phyloP scores from a whole-genome alignment of 2,113 vertebrate species.

The Phocoena sinus region DNA sequence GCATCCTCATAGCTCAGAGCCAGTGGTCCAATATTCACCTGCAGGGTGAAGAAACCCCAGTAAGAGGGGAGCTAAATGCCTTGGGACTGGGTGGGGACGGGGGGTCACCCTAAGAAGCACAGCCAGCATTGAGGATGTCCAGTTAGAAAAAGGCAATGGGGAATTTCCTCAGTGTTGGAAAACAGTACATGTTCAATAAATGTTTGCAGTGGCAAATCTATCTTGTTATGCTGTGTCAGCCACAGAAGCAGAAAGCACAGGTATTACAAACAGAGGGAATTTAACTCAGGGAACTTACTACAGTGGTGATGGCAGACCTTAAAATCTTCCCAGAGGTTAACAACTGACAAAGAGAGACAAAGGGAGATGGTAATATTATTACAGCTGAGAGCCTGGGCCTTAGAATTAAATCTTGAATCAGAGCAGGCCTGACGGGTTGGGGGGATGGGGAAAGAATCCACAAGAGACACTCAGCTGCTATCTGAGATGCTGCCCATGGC shows the following conservation, averaged over 20 bases:
- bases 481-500: background rate
- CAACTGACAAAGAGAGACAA: background rate
- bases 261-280: background rate
- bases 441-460: background rate
- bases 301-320: background rate
- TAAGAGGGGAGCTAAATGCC: background rate
- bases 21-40: fast-evolving
- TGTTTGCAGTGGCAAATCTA: background rate
- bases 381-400: background rate
- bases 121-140: background rate
- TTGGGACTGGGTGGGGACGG: no score
- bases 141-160: background rate
- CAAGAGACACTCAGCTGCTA: background rate
- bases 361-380: fast-evolving
- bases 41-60: background rate
- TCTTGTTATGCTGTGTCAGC: background rate
- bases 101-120: background rate
- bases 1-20: no score
- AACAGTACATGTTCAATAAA: background rate
- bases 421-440: background rate
- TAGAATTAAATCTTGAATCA: background rate
- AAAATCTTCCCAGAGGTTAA: background rate
- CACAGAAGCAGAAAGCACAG: background rate
- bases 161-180: background rate
- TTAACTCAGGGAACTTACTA: background rate